Base-by-base conservation (phyloP, 2,797 vertebrate genomes). In the Neosilurus hyrtlii region DNA sequence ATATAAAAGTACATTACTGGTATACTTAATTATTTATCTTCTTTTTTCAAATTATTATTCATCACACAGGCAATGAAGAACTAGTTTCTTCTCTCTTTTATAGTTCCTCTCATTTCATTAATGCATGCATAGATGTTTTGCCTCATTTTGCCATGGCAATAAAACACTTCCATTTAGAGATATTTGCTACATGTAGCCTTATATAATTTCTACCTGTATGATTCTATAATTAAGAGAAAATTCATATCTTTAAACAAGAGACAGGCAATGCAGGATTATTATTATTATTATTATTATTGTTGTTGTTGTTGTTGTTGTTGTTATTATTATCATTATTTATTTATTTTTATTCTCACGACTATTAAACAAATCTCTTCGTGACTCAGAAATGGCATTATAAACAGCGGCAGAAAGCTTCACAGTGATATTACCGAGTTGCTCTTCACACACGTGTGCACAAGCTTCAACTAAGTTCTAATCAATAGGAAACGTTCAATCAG, bases 391-490 rank as follows among this genome's bases (percentile, higher is more conserved):
- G 9, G 16, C 22, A 18, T 14, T 61, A n/a, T 14, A 61, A 43
- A 61, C 30, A 24, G 12, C 61, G 56, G 62, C 11, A 57, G 5
- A 66, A 30, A 57, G 16, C 35, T 9, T 1, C 2, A 26, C 12
- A 43, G 6, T 78, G 12, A 67, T 15, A 43, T 43, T 43, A 1
- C 9, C 11, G 18, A 30, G 52, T 24, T 74, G 22, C 52, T 20
- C 2, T 37, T 15, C 49, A 8, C 22, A 54, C 12, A 70, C 0
- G n/a, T 18, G 12, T 35, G 8, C 54, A 70, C 20, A 62, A 24
- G 59, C 26, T 26, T 65, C 14, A 74, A n/a, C 66, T 65, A 62
- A 75, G 84, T 80, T 82, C 43, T 66, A 79, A 59, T 83, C 63
- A 1, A n/a, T 80, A 35, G 22, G n/a, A 62, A 83, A 74, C 12